phyloP scores from a whole-genome alignment of 2,888 invertebrate species.

The Schrankia costaestrigalis region DNA sequence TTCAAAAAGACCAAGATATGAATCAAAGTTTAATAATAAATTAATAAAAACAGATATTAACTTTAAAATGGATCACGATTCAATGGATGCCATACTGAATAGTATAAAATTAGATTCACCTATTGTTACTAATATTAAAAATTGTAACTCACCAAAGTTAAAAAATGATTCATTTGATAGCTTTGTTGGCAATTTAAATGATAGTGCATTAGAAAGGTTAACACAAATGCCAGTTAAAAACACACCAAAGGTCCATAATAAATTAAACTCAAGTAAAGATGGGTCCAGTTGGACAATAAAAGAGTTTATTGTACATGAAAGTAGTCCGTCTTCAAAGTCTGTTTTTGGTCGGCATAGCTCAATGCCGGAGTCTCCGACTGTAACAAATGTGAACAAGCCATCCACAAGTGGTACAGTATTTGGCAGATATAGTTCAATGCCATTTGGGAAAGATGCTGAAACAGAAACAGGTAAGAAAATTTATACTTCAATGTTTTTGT shows the following conservation, averaged over 20 bases:
- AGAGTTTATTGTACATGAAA: slow-evolving; percentile 50
- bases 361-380: slow-evolving; percentile 71
- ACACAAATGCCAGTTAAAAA: slow-evolving; percentile 60
- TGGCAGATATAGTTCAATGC: slow-evolving; percentile 72
- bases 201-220: slow-evolving; percentile 64
- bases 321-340: slow-evolving; percentile 55
- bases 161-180: slow-evolving; percentile 75
- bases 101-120: slow-evolving; percentile 66
- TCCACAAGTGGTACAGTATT: slow-evolving; percentile 67
- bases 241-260: slow-evolving; percentile 24
- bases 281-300: slow-evolving; percentile 48
- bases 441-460: slow-evolving; percentile 52
- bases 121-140: slow-evolving; percentile 44
- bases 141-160: slow-evolving; percentile 48
- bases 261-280: slow-evolving; percentile 18
- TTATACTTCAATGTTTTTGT: not conserved
- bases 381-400: slow-evolving; percentile 47
- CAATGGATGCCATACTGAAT: slow-evolving; percentile 65
- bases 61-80: slow-evolving; percentile 59
- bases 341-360: slow-evolving; percentile 65
- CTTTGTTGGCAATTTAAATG: slow-evolving; percentile 68
- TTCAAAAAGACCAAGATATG: slow-evolving; percentile 43
- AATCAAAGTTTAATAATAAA: slow-evolving; percentile 26
- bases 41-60: slow-evolving; percentile 33
- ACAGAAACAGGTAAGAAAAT: slow-evolving; percentile 35